A percentile compares a stretch with the other conserved stretches of the same genome.
These are phyloP conservation scores for Tortricodes alternella DNA, from an alignment of 2,888 invertebrate genomes.

Conservation along the genomic window DNA sequence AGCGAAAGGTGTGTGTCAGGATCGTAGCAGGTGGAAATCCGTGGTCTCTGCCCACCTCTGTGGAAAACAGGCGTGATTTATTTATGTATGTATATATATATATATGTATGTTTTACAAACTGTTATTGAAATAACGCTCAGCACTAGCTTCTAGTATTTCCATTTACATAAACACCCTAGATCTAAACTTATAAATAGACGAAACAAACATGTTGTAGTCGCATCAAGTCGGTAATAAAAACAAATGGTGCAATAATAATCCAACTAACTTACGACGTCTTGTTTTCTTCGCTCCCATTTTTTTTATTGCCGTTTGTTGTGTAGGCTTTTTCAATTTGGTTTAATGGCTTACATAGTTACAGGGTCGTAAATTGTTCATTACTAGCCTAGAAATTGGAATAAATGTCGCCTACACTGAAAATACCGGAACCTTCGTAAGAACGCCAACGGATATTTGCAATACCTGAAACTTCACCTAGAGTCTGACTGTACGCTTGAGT, in stretches of 20 bases:
- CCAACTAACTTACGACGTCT: conserved; percentile 57
- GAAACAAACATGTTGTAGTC: conserved; percentile 41
- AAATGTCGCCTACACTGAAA: background rate
- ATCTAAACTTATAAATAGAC: conserved; percentile 12
- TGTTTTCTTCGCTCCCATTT: conserved; percentile 52
- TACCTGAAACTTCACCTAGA: background rate
- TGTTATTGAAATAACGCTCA: too few relatives aligned
- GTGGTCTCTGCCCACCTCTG: too few relatives aligned
- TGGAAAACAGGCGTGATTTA: too few relatives aligned
- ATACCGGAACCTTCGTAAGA: background rate
- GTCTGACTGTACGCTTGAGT: too few relatives aligned
- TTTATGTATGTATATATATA: too few relatives aligned
- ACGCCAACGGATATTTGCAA: background rate
- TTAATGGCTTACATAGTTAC: conserved; percentile 20
- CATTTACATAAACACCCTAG: conserved; percentile 10
- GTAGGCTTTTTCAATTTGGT: conserved; percentile 42
- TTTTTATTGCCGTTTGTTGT: conserved; percentile 42
- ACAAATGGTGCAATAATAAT: conserved; percentile 71
- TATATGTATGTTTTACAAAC: background rate
- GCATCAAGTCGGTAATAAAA: conserved; percentile 65
- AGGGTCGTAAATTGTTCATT: conserved; percentile 9
- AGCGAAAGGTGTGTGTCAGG: too few relatives aligned
- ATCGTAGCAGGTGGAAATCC: too few relatives aligned
- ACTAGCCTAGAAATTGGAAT: background rate
- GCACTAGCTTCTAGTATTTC: too few relatives aligned